Percentiles rank a stretch among this genome's conserved stretches.
phyloP scores from a whole-genome alignment of 2,888 invertebrate species.

The Bhutanitis thaidina region DNA sequence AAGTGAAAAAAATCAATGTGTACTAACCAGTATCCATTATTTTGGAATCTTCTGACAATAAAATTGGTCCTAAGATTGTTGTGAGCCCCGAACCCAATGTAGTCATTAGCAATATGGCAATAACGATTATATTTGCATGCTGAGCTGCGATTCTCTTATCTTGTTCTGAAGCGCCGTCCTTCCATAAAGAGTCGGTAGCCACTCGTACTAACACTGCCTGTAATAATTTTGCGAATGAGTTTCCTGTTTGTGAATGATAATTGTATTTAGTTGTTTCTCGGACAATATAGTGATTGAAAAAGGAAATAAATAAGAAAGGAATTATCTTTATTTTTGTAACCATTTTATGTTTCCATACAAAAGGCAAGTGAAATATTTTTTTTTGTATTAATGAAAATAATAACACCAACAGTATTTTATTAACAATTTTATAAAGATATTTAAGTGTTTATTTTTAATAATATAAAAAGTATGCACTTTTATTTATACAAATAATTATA shows the following conservation, averaged over 20 bases:
- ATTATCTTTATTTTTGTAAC: slow-evolving; percentile 8
- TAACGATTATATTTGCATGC: slow-evolving; percentile 71
- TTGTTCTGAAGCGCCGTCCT: slow-evolving; percentile 43
- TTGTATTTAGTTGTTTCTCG: slow-evolving; percentile 2
- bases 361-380: not conserved
- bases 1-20: not conserved
- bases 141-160: slow-evolving; percentile 58
- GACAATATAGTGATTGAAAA: slow-evolving; percentile 1
- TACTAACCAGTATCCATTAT: slow-evolving; percentile 60
- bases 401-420: too few relatives aligned
- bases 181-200: slow-evolving; percentile 64
- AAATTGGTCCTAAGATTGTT: slow-evolving; percentile 59
- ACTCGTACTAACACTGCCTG: slow-evolving; percentile 71
- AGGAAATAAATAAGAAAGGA: slow-evolving; percentile 11
- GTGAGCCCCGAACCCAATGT: slow-evolving; percentile 63
- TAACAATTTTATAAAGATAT: too few relatives aligned
- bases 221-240: slow-evolving; percentile 32
- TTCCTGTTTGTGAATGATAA: slow-evolving; percentile 16
- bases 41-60: slow-evolving; percentile 58
- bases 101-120: slow-evolving; percentile 64
- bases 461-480: too few relatives aligned
- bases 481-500: too few relatives aligned
- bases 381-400: too few relatives aligned
- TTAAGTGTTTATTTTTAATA: too few relatives aligned
- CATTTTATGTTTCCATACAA: slow-evolving; percentile 2